Base-by-base conservation (phyloP, 1,140 invertebrate genomes). In the Orussus abietinus region DNA sequence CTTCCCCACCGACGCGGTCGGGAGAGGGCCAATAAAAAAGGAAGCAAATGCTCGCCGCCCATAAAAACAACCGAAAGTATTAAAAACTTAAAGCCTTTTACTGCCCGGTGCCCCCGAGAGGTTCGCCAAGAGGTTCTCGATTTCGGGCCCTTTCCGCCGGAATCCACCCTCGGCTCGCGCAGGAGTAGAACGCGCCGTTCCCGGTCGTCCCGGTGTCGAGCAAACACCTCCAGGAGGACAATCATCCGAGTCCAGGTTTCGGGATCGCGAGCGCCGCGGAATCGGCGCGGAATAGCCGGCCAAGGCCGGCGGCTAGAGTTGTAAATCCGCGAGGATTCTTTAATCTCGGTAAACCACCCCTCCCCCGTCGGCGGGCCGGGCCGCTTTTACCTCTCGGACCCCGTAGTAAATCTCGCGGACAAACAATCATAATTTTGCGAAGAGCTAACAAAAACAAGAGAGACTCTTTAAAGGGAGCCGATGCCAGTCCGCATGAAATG, bases 1-100 rank as follows among this genome's bases (percentile, higher is more conserved):
- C 19, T 33, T 15, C 33, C 41, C 47, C 50, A 41, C 33, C 21
- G 32, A 40, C 34, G 33, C 17, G 15, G 32, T 26, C 44, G 29
- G 25, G 25, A 36, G 46, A 32, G 45, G 49, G 39, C 47, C 46
- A 49, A 52, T 48, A 56, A 56, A 61, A 65, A 62, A 64, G 62
- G 51, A 55, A 60, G 57, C 57, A 48, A 62, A 57, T 59, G 54
- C 59, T 61, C 57, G 54, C 54, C 57, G 63, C 60, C n/a, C 66
- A 69, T 71, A 69, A 72, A 72, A 71, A 71, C 65, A 64, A 68
- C 60, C 61, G 59, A 69, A 71, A 72, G 65, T 71, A 72, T 69
- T 70, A 72, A 72, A 72, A 69, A 31, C 45, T 47, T 47, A 42
- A 38, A 40, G 45, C 45, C 45, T 47, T 47, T 47, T 47, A 47